These are phyloP conservation scores for Campylomormyrus numenius DNA, from an alignment of 2,113 vertebrate species.

Conservation along the genomic window DNA sequence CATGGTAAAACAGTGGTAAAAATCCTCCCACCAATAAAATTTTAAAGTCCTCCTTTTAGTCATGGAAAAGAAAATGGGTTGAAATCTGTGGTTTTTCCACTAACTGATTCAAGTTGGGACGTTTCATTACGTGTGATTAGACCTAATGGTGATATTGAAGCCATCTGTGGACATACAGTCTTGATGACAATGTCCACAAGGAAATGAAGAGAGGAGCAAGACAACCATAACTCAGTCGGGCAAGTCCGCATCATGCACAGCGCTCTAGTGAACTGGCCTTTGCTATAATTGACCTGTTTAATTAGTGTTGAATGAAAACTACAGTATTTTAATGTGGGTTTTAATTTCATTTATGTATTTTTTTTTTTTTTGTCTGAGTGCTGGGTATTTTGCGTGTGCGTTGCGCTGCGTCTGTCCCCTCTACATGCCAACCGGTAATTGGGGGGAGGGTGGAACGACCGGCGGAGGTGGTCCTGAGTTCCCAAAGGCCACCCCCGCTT, in stretches of 20 bases:
- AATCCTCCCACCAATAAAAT: constrained; percentile 27
- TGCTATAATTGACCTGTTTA: background rate
- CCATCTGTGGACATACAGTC: background rate
- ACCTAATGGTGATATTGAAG: constrained; percentile 11
- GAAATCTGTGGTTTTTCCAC: constrained; percentile 32
- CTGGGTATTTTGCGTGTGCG: background rate
- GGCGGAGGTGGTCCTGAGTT: background rate
- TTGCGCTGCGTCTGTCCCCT: background rate
- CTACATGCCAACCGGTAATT: background rate
- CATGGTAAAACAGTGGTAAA: constrained; percentile 26
- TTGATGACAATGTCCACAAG: constrained; percentile 1
- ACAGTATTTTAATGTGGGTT: background rate
- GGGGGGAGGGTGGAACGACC: background rate
- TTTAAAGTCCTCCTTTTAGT: constrained; percentile 27
- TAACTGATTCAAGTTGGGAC: constrained; percentile 20
- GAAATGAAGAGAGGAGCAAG: background rate
- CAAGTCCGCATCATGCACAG: too few species aligned
- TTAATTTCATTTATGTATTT: background rate
- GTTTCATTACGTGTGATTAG: constrained; percentile 18
- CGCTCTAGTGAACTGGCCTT: background rate
- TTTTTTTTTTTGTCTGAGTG: background rate
- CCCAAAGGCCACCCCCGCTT: background rate
- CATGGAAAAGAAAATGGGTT: constrained; percentile 32
- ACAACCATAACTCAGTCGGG: background rate
- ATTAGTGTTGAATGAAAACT: background rate